Evolutionary conservation across 2,797 vertebrate species (phyloP).

Genomic region (Melanotaenia pygmaea): DNA sequence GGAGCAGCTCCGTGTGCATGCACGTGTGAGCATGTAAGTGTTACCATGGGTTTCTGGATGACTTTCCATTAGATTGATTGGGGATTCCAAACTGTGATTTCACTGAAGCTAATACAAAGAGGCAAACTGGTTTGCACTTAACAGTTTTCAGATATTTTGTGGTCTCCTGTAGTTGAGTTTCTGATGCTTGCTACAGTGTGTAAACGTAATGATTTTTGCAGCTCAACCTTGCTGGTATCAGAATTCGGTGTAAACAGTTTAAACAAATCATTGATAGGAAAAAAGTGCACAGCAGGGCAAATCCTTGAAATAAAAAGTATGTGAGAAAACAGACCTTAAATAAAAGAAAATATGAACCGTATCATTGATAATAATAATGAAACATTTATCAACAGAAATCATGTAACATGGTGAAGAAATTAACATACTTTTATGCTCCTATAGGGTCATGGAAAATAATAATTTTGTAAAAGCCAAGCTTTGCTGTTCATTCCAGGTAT

Average conservation of each 20-base stretch:
- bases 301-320: neutral
- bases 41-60: neutral
- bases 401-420: neutral
- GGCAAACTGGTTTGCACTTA: neutral
- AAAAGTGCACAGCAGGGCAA: neutral
- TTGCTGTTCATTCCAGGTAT: conserved; percentile 17
- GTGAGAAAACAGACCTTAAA: neutral
- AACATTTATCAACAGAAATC: conserved; percentile 2
- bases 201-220: neutral
- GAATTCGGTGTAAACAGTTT: neutral
- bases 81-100: neutral
- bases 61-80: neutral
- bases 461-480: conserved; percentile 12
- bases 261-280: neutral
- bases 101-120: neutral
- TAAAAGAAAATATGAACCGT: neutral
- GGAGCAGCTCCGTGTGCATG: no score
- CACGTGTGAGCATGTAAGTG: no score
- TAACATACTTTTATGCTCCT: neutral
- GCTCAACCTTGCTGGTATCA: neutral
- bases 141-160: conserved; percentile 6
- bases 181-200: neutral
- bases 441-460: conserved; percentile 15
- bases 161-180: neutral
- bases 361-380: neutral